These are phyloP conservation scores for Zygothrica quintamaculata DNA, from an alignment of 2,888 invertebrate species.

Conservation along the genomic window DNA sequence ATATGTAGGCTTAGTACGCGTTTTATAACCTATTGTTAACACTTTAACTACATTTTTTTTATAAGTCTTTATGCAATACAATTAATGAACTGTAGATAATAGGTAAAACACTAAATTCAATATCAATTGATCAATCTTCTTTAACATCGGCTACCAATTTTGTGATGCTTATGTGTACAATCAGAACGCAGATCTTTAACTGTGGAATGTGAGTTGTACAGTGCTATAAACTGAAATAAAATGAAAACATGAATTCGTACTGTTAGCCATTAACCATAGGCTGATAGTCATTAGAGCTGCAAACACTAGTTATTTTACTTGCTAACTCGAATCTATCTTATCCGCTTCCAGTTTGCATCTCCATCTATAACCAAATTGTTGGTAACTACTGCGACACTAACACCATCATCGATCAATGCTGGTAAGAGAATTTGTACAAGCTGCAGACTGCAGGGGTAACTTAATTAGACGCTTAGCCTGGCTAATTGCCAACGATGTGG, in stretches of 20 bases:
- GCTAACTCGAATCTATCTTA: constrained; percentile 20
- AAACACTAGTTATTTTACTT: constrained; percentile 20
- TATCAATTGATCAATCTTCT: no score
- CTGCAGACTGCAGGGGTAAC: constrained; percentile 59
- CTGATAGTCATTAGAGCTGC: constrained; percentile 14
- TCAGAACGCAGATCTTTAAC: not conserved
- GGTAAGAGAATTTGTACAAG: constrained; percentile 42
- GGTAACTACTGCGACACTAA: constrained; percentile 19
- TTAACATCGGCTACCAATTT: no score
- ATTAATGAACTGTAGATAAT: no score
- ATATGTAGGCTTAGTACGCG: no score
- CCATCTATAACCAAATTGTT: constrained; percentile 41
- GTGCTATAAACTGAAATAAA: not conserved
- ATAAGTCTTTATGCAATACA: not conserved
- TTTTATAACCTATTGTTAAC: constrained; percentile 1
- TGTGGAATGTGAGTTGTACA: not conserved
- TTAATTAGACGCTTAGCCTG: constrained; percentile 76
- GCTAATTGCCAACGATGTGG: constrained; percentile 65
- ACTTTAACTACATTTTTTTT: constrained; percentile 2
- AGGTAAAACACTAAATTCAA: no score
- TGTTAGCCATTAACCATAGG: not conserved
- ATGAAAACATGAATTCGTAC: not conserved
- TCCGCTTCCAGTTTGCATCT: constrained; percentile 21
- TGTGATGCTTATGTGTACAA: no score
- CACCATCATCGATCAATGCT: constrained; percentile 65